These are phyloP conservation scores for Protula sp. DNA, from an alignment of 2,888 invertebrate species.

Conservation along the genomic window DNA sequence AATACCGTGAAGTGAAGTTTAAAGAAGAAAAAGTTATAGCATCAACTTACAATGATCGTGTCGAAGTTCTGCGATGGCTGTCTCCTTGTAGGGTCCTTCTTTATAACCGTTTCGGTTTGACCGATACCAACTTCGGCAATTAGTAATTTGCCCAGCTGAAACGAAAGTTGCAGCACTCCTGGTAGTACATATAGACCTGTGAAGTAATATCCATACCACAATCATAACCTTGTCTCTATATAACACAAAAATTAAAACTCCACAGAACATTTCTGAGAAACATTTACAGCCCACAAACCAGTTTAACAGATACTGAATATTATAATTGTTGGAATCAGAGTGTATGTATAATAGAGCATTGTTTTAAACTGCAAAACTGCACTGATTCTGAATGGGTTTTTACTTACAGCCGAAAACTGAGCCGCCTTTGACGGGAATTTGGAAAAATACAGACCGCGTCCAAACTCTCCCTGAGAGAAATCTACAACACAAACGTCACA, in stretches of 20 bases:
- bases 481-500: conserved; percentile 30
- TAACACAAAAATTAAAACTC: neutral
- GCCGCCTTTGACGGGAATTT: conserved; percentile 46
- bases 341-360: too few relatives aligned
- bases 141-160: conserved; percentile 39
- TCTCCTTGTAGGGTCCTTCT: conserved; percentile 31
- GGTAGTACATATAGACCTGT: neutral
- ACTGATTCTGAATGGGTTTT: too few relatives aligned
- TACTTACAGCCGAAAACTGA: conserved; percentile 44
- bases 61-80: conserved; percentile 31
- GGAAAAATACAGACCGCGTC: conserved; percentile 46
- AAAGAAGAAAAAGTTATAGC: too few relatives aligned
- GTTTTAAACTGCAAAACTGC: too few relatives aligned
- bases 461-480: conserved; percentile 43
- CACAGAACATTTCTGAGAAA: too few relatives aligned
- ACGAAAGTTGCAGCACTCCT: conserved; percentile 8
- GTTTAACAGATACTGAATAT: too few relatives aligned
- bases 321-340: too few relatives aligned
- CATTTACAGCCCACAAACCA: too few relatives aligned
- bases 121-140: conserved; percentile 45
- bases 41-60: conserved; percentile 46
- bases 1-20: too few relatives aligned
- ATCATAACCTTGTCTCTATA: neutral
- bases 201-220: neutral
- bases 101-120: conserved; percentile 36